Evolutionary conservation across 2,888 invertebrate genomes (phyloP), one percentile per base, ranked within the genome.

Genomic region (Lepidochrysops patricia): DNA sequence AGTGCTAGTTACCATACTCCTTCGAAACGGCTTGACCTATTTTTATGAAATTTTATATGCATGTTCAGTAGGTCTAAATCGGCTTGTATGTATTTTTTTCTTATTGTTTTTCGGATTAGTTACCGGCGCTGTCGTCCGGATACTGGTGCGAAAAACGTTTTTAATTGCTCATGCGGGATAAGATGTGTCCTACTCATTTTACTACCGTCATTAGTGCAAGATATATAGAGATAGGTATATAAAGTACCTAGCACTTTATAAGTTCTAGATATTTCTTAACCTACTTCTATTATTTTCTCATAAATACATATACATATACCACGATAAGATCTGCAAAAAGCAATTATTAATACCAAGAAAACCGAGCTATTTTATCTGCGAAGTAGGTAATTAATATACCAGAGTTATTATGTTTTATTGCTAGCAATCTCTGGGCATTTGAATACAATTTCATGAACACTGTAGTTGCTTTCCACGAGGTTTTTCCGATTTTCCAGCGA

Each of bases 231-330:
- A n/a, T n/a, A n/a, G n/a, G n/a, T n/a, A n/a, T n/a, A n/a, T n/a
- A n/a, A n/a, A n/a, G n/a, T n/a, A n/a, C n/a, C 43, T 12, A 23
- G 43, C n/a, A 43, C 43, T 43, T 54, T 32, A 19, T 29, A 52
- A 52, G 15, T 29, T 12, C 54, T 54, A 29, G 54, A 82, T 67
- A 67, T 9, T 43, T 43, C 19, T 23, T 19, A 43, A 23, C 43
- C 43, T 7, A 43, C 19, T 43, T 19, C 43, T 19, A 4, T 43
- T 9, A 26, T 19, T 32, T 54, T 29, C 29, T 54, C 43, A 29
- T 52, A 52, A 52, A 49, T 49, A 37, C 13, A 37, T 13, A 13
- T 34, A n/a, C 37, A 37, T 37, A 54, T 29, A 54, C 26, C 19
- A 9, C 4, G 54, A 54, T 54, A 54, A 54, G 12, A 54, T 54